Evolutionary conservation across 2,113 vertebrate species (phyloP).

Genomic region (Protobothrops flavoviridis): DNA sequence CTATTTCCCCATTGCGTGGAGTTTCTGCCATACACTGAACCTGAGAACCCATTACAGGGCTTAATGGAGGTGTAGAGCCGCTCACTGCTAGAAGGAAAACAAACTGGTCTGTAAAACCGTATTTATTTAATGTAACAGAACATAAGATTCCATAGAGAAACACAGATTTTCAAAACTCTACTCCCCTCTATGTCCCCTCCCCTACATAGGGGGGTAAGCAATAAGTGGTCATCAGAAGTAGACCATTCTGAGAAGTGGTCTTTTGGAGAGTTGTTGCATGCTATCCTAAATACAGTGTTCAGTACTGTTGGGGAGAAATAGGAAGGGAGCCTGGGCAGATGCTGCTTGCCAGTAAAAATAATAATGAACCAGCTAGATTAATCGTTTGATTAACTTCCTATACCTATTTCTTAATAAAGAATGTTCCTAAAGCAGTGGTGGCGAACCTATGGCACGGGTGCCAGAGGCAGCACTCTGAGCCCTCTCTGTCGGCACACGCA

Average conservation of each 20-base stretch:
- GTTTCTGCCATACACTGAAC: conserved; percentile 29
- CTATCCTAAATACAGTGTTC: background rate
- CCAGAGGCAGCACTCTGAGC: too few species aligned
- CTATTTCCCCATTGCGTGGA: conserved; percentile 46
- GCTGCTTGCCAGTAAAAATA: background rate
- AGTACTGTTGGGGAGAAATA: too few species aligned
- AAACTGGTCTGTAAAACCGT: background rate
- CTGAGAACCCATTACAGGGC: conserved; percentile 37
- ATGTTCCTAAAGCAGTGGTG: background rate
- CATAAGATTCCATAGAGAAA: background rate
- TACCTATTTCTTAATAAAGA: background rate
- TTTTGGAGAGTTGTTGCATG: background rate
- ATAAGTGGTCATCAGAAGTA: background rate
- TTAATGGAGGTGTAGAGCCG: conserved; percentile 22
- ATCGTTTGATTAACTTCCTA: background rate
- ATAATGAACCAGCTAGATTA: background rate
- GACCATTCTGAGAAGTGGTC: background rate
- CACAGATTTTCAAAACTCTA: background rate
- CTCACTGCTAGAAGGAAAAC: conserved; percentile 11
- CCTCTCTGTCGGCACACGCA: too few species aligned
- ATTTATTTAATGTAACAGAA: background rate
- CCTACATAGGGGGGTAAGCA: background rate
- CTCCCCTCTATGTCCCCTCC: background rate
- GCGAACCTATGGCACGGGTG: too few species aligned
- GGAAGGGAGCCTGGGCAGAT: background rate